phyloP scores from a whole-genome alignment of 2,888 invertebrate genomes.

The Lasioglossum zephyrum region DNA sequence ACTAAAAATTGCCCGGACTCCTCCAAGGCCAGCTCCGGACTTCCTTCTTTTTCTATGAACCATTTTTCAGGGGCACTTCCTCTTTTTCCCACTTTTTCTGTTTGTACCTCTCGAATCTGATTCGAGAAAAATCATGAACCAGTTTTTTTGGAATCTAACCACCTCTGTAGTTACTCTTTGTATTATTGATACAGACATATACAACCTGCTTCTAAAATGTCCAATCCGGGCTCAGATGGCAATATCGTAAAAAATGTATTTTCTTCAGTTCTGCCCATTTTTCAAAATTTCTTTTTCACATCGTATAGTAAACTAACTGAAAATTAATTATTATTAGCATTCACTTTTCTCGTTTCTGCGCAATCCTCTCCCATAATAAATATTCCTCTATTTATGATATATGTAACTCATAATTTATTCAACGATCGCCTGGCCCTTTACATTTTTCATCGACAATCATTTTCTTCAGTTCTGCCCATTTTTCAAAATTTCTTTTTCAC shows the following conservation, averaged over 20 bases:
- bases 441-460: neutral
- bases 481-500: too few relatives aligned
- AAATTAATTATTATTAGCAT: neutral
- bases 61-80: neutral
- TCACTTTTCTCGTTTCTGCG: neutral
- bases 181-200: too few relatives aligned
- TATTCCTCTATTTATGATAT: neutral
- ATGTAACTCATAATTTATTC: neutral
- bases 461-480: too few relatives aligned
- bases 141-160: neutral
- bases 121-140: neutral
- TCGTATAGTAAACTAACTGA: too few relatives aligned
- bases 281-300: too few relatives aligned
- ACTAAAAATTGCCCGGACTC: constrained; percentile 63
- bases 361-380: neutral
- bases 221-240: too few relatives aligned
- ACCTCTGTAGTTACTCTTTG: neutral
- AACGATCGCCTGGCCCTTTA: neutral
- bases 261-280: too few relatives aligned
- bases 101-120: neutral
- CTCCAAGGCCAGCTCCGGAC: neutral
- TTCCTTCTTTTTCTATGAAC: neutral
- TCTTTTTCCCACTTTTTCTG: neutral
- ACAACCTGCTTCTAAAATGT: too few relatives aligned
- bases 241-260: too few relatives aligned